phyloP scores from a whole-genome alignment of 1,140 invertebrate genomes.

The Onthophagus taurus region DNA sequence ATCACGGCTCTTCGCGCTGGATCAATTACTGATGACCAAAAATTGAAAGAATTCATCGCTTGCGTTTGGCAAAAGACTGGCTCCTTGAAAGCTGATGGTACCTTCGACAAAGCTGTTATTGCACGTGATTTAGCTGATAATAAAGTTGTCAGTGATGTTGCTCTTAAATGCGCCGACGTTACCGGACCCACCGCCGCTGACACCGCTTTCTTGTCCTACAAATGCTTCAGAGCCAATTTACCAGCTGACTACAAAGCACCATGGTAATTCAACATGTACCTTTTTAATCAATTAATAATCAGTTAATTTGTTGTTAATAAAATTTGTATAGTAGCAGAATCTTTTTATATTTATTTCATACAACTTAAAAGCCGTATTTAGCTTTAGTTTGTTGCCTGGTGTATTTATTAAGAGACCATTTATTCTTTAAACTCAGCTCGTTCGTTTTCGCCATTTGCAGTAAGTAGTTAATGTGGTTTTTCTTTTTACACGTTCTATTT shows the following conservation, averaged over 20 bases:
- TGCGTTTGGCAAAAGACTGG: constrained; percentile 33
- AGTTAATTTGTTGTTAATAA: too few relatives aligned
- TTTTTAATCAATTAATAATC: too few relatives aligned
- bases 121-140: constrained; percentile 27
- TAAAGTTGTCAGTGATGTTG: constrained; percentile 20
- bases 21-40: constrained; percentile 27
- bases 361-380: background rate
- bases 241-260: too few relatives aligned
- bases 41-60: constrained; percentile 29
- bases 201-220: background rate
- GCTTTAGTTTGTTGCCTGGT: background rate
- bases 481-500: background rate
- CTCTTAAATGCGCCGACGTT: background rate
- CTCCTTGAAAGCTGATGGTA: constrained; percentile 29
- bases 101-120: constrained; percentile 28
- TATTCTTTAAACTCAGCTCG: background rate
- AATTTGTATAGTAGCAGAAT: too few relatives aligned
- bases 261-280: too few relatives aligned
- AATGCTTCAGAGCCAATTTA: constrained; percentile 6
- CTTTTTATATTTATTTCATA: too few relatives aligned
- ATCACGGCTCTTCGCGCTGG: constrained; percentile 32
- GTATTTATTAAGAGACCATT: background rate
- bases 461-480: constrained; percentile 1
- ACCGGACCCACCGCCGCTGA: background rate
- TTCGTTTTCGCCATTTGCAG: background rate